Conservation (phyloP, 2,113 vertebrate genomes). For the Antidorcas marsupialis region DNA sequence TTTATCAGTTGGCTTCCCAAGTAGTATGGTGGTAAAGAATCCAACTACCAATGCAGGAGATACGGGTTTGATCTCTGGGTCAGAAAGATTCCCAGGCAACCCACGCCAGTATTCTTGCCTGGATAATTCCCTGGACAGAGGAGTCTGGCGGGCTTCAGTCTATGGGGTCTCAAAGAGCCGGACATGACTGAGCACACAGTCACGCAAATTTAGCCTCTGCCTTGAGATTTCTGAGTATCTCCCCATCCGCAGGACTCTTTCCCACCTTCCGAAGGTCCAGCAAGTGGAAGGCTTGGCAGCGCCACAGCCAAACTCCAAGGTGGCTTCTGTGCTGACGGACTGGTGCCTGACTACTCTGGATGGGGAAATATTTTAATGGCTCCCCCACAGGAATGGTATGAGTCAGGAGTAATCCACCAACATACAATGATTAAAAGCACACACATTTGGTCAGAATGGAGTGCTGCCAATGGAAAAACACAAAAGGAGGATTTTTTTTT, state of each 20-base stretch:
- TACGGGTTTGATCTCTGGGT: not conserved
- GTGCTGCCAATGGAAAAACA: not conserved
- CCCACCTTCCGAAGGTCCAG: not conserved
- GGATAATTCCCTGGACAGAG: not conserved
- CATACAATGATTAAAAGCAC: not conserved
- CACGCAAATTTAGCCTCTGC: not conserved
- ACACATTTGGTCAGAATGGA: not conserved
- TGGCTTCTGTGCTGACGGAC: too few species aligned
- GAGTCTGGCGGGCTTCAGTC: not conserved
- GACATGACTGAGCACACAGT: not conserved
- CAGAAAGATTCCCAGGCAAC: not conserved
- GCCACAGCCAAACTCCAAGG: not conserved
- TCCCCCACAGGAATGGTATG: not conserved
- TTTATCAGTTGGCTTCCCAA: not conserved
- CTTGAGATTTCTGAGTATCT: not conserved
- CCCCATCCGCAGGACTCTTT: not conserved
- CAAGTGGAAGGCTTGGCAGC: not conserved
- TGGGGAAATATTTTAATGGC: not conserved
- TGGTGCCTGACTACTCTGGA: not conserved
- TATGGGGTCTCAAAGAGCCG: not conserved
- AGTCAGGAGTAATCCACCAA: not conserved
- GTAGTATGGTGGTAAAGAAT: not conserved
- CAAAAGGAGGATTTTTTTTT: not conserved
- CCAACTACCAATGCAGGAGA: not conserved
- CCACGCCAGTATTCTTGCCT: not conserved